Base-by-base conservation (phyloP, 1,140 invertebrate genomes). In the Thaumetopoea pityocampa region DNA sequence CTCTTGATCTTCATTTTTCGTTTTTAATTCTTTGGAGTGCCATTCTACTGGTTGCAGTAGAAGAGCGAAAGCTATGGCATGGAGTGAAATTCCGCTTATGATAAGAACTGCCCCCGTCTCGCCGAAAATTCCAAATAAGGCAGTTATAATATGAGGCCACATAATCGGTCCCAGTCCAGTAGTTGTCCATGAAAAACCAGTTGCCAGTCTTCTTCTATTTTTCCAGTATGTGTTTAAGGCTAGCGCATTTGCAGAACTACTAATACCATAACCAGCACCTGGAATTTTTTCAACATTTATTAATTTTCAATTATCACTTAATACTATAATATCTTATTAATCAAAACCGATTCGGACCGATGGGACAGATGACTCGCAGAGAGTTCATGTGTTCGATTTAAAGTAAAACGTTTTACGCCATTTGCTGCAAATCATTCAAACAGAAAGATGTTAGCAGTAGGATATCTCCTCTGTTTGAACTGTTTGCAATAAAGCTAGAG, bases 211-310 rank as follows among this genome's bases (percentile, higher is more conserved):
- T 32, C 89, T 80, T 64, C 86, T 85, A 32, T 87, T 73, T 46
- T 87, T 86, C 70, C 89, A 90, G 49, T 89, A 90, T 0, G 88
- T 89, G 42, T 89, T 90, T 28, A 89, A 64, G 16, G 88, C 88
- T 30, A 90, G 57, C 29, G 86, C 86, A 51, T 88, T 90, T 16
- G 90, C 83, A 2, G 89, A 89, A 43, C 88, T 85, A 12, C 85
- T 86, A 18, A 90, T 87, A 34, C 89, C 89, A 43, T 87, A 82
- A 19, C 89, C 89, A 33, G 86, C 74, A 55, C 88, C 90, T 91
- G 36, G 35, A 64, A 46, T 10, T 4, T 30, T 16, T 1, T 0
- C 19, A 27, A 26, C 10, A 36, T 11, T 12, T 4, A 11, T 24
- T 24, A 5, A 33, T 5, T 9, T 5, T 9, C 4, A 16, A 1